These are phyloP conservation scores for Astropecten irregularis DNA, from an alignment of 53 echinoderm and acorn worm species.

Conservation along the genomic window DNA sequence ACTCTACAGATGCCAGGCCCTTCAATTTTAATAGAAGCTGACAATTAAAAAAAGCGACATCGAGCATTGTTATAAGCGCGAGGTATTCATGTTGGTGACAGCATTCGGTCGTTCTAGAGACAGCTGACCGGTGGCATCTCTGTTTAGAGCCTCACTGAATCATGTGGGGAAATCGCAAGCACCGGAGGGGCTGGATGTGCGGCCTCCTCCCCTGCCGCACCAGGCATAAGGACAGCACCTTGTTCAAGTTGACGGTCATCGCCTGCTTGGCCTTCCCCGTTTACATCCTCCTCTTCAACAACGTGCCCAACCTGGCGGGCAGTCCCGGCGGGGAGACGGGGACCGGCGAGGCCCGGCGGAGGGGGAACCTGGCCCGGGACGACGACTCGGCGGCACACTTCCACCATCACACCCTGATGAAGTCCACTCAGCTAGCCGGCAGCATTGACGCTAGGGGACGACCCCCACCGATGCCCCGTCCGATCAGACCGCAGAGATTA, in stretches of 20 bases:
- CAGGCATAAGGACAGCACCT: conserved; percentile 55
- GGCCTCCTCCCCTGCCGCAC: conserved; percentile 28
- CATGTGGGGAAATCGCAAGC: conserved; percentile 19
- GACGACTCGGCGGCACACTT: not conserved
- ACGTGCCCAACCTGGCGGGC: conserved; percentile 33
- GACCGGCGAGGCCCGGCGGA: not conserved
- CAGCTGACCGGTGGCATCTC: no score
- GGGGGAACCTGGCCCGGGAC: not conserved
- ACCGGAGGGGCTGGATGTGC: not conserved
- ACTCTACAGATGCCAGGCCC: no score
- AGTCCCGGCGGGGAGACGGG: not conserved
- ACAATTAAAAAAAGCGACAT: no score
- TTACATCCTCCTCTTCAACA: conserved; percentile 55
- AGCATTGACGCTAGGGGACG: no score
- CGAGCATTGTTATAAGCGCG: no score
- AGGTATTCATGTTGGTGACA: no score
- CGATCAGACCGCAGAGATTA: not conserved
- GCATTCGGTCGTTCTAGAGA: no score
- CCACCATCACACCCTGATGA: not conserved
- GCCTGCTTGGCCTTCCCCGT: conserved; percentile 63
- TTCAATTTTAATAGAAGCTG: no score
- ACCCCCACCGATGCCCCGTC: no score
- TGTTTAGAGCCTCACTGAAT: no score
- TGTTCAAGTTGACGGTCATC: conserved; percentile 47
- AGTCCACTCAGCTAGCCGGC: conserved; percentile 10